Base-by-base conservation (phyloP, 2,888 invertebrate genomes). In the Acleris sparsana region DNA sequence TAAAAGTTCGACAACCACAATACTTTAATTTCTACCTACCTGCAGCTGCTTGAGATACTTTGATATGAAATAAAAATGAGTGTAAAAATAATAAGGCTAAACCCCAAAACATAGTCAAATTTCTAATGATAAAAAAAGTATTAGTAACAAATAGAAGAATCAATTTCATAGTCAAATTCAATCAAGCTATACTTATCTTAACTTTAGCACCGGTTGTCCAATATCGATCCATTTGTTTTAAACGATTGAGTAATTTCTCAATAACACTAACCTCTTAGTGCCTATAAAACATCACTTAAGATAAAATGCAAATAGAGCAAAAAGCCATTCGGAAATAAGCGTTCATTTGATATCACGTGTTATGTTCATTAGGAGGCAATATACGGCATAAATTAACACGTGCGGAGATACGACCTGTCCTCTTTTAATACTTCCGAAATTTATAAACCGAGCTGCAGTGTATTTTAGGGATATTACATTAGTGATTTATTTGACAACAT, bases 401-500 rank as follows among this genome's bases (percentile, higher is more conserved):
- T 68, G 55, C 13, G 53, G 53, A 55, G 69, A 72, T 73, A 63
- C 70, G 71, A 73, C 73, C 70, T 72, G 75, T 82, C 77, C 70
- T 72, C 76, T 80, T 78, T 85, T 85, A 84, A 88, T 86, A 83
- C 82, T 85, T 85, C 82, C 78, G 76, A 80, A 85, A 85, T 88
- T 83, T 84, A 84, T 83, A 82, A 80, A 80, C 79, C 79, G 80
- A 82, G 79, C 81, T 82, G 81, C 80, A 81, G 75, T 82, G 80
- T 82, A 84, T 84, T 56, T 85, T 87, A 80, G 83, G 84, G 85
- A 88, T 89, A 87, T 87, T 84, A 85, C 80, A 77, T 76, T 75
- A 77, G 82, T 89, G 89, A 90, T 92, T 92, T 92, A 91, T 91
- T 78, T 82, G 85, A 86, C 86, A 83, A 79, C 76, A 73, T 73